Percentiles rank a stretch among this genome's conserved stretches.
These are phyloP conservation scores for Mesorhabditis sp. DNA, from an alignment of 2,888 invertebrate species.

Conservation along the genomic window DNA sequence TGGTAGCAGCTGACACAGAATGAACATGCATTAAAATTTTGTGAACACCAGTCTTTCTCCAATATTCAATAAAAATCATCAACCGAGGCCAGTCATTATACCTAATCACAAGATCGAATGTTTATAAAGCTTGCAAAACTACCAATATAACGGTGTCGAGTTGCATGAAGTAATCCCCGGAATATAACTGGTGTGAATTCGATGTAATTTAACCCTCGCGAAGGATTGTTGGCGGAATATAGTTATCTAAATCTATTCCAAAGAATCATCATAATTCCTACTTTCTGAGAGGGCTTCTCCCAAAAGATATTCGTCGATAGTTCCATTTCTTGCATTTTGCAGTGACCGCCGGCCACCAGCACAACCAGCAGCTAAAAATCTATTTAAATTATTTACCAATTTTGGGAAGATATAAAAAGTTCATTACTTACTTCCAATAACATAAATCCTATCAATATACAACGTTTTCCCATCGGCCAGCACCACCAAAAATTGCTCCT, in stretches of 20 bases:
- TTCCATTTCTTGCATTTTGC: background rate
- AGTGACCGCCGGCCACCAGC: background rate
- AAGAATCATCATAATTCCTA: background rate
- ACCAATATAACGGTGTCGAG: background rate
- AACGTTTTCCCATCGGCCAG: background rate
- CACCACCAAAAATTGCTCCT: background rate
- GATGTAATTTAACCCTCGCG: background rate
- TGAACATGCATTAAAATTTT: background rate
- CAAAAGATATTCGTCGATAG: background rate
- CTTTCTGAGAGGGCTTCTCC: background rate
- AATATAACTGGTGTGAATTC: background rate
- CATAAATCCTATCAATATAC: too few species aligned
- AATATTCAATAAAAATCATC: background rate
- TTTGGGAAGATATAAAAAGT: too few species aligned
- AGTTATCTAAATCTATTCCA: background rate
- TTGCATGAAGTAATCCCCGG: background rate
- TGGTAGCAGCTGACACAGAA: background rate
- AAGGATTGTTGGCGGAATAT: background rate
- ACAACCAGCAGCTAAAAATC: background rate
- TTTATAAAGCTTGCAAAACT: background rate
- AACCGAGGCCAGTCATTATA: conserved; percentile 1
- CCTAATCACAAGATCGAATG: background rate
- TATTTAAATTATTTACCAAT: background rate
- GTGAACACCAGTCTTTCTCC: background rate
- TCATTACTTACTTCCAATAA: too few species aligned